A percentile compares a stretch with the other conserved stretches of the same genome.
These are phyloP conservation scores for Drosophila austrosaltans DNA, from an alignment of 2,888 invertebrate genomes.

Conservation along the genomic window DNA sequence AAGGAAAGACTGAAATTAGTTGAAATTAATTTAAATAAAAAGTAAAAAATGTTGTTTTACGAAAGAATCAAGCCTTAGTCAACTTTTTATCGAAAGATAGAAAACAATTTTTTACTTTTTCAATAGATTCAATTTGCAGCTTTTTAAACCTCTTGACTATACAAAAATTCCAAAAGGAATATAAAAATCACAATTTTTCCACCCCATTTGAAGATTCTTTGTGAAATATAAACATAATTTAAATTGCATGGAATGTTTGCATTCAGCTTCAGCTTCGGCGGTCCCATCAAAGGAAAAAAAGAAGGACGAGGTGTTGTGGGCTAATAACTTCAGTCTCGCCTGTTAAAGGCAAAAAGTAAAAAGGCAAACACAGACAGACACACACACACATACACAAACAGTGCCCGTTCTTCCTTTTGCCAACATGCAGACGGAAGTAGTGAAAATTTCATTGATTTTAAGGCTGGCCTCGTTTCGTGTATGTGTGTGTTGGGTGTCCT, in stretches of 20 bases:
- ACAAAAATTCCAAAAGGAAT: neutral
- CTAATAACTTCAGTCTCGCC: constrained; percentile 68
- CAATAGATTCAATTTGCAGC: no score
- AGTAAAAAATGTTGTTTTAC: no score
- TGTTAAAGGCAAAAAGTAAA: constrained; percentile 46
- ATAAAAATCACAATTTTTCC: no score
- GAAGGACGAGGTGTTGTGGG: constrained; percentile 59
- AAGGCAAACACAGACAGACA: constrained; percentile 55
- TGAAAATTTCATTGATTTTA: constrained; percentile 76
- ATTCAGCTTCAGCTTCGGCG: neutral
- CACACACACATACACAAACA: neutral
- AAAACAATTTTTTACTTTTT: no score
- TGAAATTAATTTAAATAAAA: no score
- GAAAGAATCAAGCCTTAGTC: no score
- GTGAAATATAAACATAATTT: constrained; percentile 27
- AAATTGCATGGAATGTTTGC: constrained; percentile 30
- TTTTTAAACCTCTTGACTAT: no score
- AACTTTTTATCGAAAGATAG: no score
- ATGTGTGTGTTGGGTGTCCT: constrained; percentile 49
- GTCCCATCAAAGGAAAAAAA: constrained; percentile 50
- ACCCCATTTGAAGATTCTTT: neutral
- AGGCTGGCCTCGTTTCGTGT: constrained; percentile 53
- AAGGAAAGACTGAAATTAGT: no score
- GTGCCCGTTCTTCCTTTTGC: constrained; percentile 25
- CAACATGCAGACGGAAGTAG: constrained; percentile 63